Evolutionary conservation across 2,797 vertebrate species (phyloP).

Genomic region (Acridotheres tristis): DNA sequence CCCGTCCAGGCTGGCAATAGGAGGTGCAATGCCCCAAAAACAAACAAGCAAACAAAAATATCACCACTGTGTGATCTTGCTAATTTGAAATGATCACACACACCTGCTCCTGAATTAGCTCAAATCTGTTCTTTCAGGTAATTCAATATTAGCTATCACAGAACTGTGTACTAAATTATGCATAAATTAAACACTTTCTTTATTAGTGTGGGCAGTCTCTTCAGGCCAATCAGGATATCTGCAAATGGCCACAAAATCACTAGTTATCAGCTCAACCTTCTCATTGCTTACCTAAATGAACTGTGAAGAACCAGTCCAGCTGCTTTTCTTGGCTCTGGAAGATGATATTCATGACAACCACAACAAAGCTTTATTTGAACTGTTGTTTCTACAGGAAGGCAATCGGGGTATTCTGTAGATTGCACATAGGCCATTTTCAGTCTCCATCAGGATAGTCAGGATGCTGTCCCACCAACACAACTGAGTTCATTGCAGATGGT

Average conservation of each 20-base stretch:
- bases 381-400: background rate
- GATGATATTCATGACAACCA: background rate
- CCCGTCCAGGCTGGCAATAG: background rate
- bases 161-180: background rate
- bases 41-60: background rate
- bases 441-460: background rate
- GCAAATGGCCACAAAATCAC: background rate
- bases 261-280: background rate
- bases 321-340: background rate
- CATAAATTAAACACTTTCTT: background rate
- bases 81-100: background rate
- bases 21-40: fast-evolving
- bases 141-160: background rate
- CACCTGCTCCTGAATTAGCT: background rate
- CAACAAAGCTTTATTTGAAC: background rate
- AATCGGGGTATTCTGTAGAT: background rate
- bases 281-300: background rate
- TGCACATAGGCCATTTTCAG: background rate
- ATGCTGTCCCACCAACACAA: background rate
- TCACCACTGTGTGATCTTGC: background rate
- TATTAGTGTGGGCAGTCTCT: background rate
- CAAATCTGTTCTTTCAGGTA: background rate
- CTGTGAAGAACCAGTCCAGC: background rate
- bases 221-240: background rate
- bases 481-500: background rate